Conservation (phyloP, 2,888 invertebrate genomes). For the Megaustenia siamemsis region DNA sequence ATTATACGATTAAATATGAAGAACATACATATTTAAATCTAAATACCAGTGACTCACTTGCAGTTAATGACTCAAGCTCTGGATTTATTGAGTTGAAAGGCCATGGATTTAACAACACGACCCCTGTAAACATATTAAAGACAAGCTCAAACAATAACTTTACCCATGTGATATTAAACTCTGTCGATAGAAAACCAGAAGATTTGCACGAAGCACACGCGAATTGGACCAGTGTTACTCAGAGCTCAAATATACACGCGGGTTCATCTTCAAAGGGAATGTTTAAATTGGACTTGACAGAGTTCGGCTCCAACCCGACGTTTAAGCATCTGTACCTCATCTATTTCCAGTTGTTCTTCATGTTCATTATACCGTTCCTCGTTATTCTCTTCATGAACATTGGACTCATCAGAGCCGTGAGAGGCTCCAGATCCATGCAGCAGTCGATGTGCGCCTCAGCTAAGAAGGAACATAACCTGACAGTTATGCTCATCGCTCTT, state of each 20-base stretch:
- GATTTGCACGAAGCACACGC: not conserved
- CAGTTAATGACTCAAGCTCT: not conserved
- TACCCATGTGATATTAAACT: constrained; percentile 15
- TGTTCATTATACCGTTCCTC: constrained; percentile 77
- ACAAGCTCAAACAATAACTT: not conserved
- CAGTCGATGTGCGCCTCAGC: constrained; percentile 65
- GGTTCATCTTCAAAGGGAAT: constrained; percentile 36
- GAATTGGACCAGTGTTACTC: not conserved
- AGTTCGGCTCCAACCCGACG: constrained; percentile 69
- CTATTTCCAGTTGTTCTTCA: constrained; percentile 76
- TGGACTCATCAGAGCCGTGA: constrained; percentile 74
- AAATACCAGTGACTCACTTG: too few species aligned
- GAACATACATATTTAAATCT: not conserved
- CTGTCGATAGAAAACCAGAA: not conserved
- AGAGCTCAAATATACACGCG: not conserved
- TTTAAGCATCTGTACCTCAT: constrained; percentile 76
- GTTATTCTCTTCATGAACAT: constrained; percentile 75
- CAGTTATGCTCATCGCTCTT: constrained; percentile 96
- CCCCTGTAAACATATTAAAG: not conserved
- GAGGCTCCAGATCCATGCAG: constrained; percentile 65
- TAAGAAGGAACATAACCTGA: constrained; percentile 92
- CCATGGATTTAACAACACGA: too few species aligned
- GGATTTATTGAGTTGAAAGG: not conserved
- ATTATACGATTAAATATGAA: constrained; percentile 73
- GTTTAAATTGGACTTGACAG: constrained; percentile 59